Conservation (phyloP, 2,113 vertebrate genomes). For the Prunella fulvescens region DNA sequence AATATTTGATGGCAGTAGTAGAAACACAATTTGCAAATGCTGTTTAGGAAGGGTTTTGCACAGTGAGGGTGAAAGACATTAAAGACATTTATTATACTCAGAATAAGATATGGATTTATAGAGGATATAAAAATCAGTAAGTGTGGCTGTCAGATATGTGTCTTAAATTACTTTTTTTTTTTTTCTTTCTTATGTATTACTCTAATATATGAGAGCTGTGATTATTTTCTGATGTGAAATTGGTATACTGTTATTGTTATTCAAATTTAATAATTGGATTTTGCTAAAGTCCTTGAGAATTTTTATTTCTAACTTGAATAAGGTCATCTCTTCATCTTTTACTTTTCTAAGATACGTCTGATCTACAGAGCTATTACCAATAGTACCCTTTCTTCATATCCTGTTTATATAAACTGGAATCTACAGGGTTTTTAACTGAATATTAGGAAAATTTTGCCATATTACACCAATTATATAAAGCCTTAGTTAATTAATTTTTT, state of each 20-base stretch:
- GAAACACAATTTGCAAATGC: background rate
- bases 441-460: background rate
- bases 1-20: background rate
- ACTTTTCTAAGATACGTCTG: background rate
- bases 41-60: background rate
- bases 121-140: background rate
- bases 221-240: background rate
- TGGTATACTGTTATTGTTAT: background rate
- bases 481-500: background rate
- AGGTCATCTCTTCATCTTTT: background rate
- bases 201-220: background rate
- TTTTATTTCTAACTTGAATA: background rate
- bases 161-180: background rate
- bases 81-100: constrained; percentile 1
- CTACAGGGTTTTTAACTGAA: constrained; percentile 2
- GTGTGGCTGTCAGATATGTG: background rate
- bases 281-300: background rate
- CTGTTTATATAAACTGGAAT: constrained; percentile 5
- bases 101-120: background rate
- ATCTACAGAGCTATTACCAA: background rate
- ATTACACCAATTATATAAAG: background rate
- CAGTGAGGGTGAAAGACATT: background rate
- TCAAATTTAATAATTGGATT: background rate
- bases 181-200: background rate
- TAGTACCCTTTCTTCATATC: background rate